Percentiles rank a stretch among this genome's conserved stretches.
Evolutionary conservation across 1,140 invertebrate species (phyloP).

Genomic region (Ganaspis sp.): DNA sequence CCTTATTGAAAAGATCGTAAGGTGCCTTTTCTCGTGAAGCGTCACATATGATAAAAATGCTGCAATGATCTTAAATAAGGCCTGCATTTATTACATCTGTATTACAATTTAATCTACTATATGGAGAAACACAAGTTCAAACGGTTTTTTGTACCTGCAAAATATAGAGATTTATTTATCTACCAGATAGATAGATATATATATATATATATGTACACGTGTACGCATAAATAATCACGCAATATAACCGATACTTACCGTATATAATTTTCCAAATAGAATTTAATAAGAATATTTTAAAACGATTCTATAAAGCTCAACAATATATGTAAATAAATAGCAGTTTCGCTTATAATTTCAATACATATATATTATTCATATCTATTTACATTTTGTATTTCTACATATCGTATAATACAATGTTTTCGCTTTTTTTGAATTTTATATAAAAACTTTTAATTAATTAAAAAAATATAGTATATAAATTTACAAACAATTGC

Average conservation of each 20-base stretch:
- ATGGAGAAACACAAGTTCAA: constrained; percentile 51
- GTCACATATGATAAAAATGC: too few species aligned
- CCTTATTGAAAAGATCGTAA: too few species aligned
- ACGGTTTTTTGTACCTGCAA: constrained; percentile 68
- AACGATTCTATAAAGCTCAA: constrained; percentile 17
- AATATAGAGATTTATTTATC: constrained; percentile 69
- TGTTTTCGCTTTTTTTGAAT: neutral
- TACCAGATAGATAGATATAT: constrained; percentile 60
- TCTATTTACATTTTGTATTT: neutral
- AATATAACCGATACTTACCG: constrained; percentile 36
- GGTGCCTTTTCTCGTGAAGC: too few species aligned
- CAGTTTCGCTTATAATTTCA: neutral
- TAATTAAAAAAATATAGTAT: too few species aligned
- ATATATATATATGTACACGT: constrained; percentile 35
- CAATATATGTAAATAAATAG: constrained; percentile 31
- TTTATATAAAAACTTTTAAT: too few species aligned
- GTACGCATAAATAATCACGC: constrained; percentile 17
- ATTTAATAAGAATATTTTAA: constrained; percentile 1
- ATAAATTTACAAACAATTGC: too few species aligned
- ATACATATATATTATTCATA: neutral
- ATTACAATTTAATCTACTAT: neutral
- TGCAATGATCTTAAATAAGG: neutral
- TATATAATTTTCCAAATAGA: constrained; percentile 16
- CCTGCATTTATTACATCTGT: too few species aligned
- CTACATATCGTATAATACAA: neutral